Base-by-base conservation (phyloP, 2,113 vertebrate species). In the Dryoscopus gambensis region DNA sequence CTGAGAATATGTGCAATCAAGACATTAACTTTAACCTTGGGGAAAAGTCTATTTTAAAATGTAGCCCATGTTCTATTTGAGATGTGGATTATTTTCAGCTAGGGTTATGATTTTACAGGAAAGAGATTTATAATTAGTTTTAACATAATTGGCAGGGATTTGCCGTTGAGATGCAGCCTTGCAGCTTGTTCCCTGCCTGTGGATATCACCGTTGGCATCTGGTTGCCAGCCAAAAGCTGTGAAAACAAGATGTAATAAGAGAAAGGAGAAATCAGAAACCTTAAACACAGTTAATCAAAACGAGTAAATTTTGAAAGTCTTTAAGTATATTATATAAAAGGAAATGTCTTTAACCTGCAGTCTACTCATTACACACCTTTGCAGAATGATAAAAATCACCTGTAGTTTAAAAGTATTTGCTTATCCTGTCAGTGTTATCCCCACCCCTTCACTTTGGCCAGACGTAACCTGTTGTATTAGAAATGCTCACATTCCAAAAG, bases 111-210 rank as follows among this genome's bases (percentile, higher is more conserved):
- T 92, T 96, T 93, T 95, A 90, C 73, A 75, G 74, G 74, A 93
- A 92, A 74, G 82, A 96, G 65, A 95, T 95, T 94, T 94, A 64
- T 96, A 96, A 97, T 95, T 95, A 95, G 69, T 75, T 93, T 96
- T 92, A 90, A 89, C 47, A 46, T 97, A 94, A 96, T 94, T 96
- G 96, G n/a, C 88, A 95, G 86, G 80, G 92, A 88, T 94, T 96
- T 96, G 64, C 83, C 8, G 0, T 90, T 67, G 92, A 90, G 55
- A 70, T 96, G 56, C 76, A 94, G 76, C 77, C 85, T 93, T 92
- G 67, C 76, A 90, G 85, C 64, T 94, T 88, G 44, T 76, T 94
- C 76, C 37, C 73, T 89, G 92, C 83, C 88, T 53, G 37, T 96
- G 83, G 86, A 77, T 95, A 96, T 95, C 80, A 57, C 76, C 62